A percentile compares a stretch with the other conserved stretches of the same genome.
phyloP scores from a whole-genome alignment of 2,888 invertebrate genomes.

The Tipula vernalis region DNA sequence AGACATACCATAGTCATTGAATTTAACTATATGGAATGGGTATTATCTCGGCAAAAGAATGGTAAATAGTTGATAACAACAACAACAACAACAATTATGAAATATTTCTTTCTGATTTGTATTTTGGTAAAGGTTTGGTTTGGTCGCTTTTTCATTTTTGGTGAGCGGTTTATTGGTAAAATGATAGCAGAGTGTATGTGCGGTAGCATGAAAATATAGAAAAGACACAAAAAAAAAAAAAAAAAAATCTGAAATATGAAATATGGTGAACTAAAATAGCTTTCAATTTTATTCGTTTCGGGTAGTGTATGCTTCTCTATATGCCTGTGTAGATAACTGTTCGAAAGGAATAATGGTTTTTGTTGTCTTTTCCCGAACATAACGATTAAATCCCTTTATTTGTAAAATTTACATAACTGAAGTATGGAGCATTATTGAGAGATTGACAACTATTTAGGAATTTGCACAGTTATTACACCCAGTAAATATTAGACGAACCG shows the following conservation, averaged over 20 bases:
- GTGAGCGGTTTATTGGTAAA: background rate
- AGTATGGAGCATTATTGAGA: too few relatives aligned
- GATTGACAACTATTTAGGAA: too few relatives aligned
- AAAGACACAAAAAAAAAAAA: background rate
- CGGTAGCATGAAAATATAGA: background rate
- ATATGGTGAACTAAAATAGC: background rate
- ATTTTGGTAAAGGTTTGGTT: background rate
- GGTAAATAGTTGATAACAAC: background rate
- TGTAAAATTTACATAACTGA: too few relatives aligned
- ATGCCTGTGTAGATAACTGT: too few relatives aligned
- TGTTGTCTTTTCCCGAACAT: too few relatives aligned
- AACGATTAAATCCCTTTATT: too few relatives aligned
- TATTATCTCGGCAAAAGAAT: background rate
- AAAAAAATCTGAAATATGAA: background rate
- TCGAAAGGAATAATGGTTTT: too few relatives aligned
- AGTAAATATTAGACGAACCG: too few relatives aligned
- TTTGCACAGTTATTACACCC: too few relatives aligned
- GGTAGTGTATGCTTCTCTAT: background rate
- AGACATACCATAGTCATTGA: background rate
- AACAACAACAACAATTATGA: background rate
- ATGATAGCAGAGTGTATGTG: background rate
- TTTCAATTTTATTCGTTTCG: background rate
- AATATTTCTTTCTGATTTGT: background rate
- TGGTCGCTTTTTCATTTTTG: background rate
- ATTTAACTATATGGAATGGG: background rate